Conservation (phyloP, 2,113 vertebrate genomes). For the Beaufortia kweichowensis region DNA sequence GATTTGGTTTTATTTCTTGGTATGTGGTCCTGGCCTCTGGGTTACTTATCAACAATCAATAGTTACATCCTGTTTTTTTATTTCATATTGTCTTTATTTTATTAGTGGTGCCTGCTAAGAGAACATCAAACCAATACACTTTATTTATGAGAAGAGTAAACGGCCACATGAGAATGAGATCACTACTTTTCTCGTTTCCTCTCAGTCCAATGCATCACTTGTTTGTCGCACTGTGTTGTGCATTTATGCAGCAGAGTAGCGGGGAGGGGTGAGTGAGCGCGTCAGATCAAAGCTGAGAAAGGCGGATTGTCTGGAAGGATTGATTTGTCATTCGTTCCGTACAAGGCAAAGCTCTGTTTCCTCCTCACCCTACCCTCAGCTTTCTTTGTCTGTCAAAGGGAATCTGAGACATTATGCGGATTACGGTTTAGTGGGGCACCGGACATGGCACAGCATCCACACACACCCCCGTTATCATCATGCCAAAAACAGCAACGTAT, state of each 20-base stretch:
- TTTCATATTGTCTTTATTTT: not conserved
- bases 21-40: no score
- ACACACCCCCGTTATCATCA: not conserved
- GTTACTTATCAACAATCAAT: not conserved
- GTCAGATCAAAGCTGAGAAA: constrained; percentile 26
- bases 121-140: no score
- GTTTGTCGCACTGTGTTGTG: constrained; percentile 15
- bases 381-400: constrained; percentile 19
- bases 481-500: not conserved
- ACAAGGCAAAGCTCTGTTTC: constrained; percentile 40
- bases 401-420: constrained; percentile 20
- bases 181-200: constrained; percentile 13
- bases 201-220: not conserved
- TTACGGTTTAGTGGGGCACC: not conserved
- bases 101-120: not conserved
- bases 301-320: constrained; percentile 21
- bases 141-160: constrained; percentile 21
- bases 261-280: not conserved
- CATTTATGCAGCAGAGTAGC: constrained; percentile 18
- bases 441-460: constrained; percentile 37
- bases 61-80: not conserved
- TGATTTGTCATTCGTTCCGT: constrained; percentile 12
- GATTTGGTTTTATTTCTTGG: constrained; percentile 1
- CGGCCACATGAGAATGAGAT: constrained; percentile 27
- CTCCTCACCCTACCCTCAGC: not conserved